Conservation (phyloP, 2,888 invertebrate species). For the Tridacna crocea region DNA sequence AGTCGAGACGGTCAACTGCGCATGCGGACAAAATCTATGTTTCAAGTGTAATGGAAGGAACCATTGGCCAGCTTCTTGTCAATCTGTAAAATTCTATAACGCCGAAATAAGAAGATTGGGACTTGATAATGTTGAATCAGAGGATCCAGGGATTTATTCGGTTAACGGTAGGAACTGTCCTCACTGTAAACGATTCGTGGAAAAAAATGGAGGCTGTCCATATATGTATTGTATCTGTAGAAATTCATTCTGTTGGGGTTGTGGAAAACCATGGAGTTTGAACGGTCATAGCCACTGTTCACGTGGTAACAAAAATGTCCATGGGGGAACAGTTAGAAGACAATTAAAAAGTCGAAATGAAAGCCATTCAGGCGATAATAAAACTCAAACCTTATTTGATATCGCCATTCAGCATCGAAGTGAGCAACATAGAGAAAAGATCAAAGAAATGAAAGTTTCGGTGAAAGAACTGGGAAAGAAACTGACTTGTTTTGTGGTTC, state of each 20-base stretch:
- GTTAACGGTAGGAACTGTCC: conserved; percentile 69
- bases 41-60: conserved; percentile 62
- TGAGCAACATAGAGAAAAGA: conserved; percentile 42
- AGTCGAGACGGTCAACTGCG: conserved; percentile 52
- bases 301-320: conserved; percentile 6
- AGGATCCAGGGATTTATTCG: conserved; percentile 12
- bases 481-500: conserved; percentile 33
- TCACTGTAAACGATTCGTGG: conserved; percentile 65
- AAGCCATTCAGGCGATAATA: not conserved
- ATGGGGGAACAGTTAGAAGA: conserved; percentile 7
- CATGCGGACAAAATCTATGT: conserved; percentile 64
- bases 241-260: conserved; percentile 69
- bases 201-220: conserved; percentile 68
- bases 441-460: conserved; percentile 30
- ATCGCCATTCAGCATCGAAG: conserved; percentile 49
- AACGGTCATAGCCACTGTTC: not conserved
- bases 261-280: conserved; percentile 48
- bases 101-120: conserved; percentile 52
- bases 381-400: conserved; percentile 32
- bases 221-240: conserved; percentile 66
- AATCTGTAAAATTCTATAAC: conserved; percentile 47
- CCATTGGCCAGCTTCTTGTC: conserved; percentile 72
- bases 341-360: not conserved
- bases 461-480: conserved; percentile 35
- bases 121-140: conserved; percentile 33